phyloP scores from a whole-genome alignment of 2,888 invertebrate genomes.

The Parnassius glacialis region DNA sequence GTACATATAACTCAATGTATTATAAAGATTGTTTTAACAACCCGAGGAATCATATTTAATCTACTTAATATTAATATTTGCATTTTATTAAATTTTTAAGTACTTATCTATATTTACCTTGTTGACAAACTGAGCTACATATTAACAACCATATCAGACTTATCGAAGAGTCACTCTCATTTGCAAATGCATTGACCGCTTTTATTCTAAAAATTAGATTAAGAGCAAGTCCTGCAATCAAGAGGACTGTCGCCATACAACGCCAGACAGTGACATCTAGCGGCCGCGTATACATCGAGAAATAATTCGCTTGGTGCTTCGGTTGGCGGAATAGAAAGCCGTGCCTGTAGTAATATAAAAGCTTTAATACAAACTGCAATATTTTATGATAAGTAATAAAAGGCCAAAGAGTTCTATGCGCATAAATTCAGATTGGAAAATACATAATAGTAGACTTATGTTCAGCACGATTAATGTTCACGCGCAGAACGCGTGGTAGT shows the following conservation, averaged over 20 bases:
- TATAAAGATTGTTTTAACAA: too few relatives aligned
- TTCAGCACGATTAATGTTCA: too few relatives aligned
- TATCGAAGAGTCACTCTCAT: constrained; percentile 56
- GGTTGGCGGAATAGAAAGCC: constrained; percentile 86
- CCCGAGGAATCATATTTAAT: too few relatives aligned
- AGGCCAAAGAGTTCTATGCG: too few relatives aligned
- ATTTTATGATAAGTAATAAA: too few relatives aligned
- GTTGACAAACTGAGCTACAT: constrained; percentile 71
- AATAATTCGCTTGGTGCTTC: constrained; percentile 79
- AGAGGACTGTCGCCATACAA: constrained; percentile 58
- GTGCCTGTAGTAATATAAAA: constrained; percentile 63
- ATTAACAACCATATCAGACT: constrained; percentile 70
- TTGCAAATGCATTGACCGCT: constrained; percentile 31
- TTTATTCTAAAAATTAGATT: constrained; percentile 47
- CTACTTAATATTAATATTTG: neutral
- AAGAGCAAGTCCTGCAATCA: constrained; percentile 44
- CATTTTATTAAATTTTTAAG: neutral
- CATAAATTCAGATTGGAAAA: too few relatives aligned
- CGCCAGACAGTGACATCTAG: constrained; percentile 81
- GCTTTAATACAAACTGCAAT: neutral
- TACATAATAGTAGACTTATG: too few relatives aligned
- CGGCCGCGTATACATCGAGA: constrained; percentile 83
- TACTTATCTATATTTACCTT: constrained; percentile 49
- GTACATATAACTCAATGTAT: too few relatives aligned
- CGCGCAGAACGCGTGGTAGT: too few relatives aligned